phyloP scores from a whole-genome alignment of 1,140 invertebrate genomes.

The Aphelenchoides avenae region DNA sequence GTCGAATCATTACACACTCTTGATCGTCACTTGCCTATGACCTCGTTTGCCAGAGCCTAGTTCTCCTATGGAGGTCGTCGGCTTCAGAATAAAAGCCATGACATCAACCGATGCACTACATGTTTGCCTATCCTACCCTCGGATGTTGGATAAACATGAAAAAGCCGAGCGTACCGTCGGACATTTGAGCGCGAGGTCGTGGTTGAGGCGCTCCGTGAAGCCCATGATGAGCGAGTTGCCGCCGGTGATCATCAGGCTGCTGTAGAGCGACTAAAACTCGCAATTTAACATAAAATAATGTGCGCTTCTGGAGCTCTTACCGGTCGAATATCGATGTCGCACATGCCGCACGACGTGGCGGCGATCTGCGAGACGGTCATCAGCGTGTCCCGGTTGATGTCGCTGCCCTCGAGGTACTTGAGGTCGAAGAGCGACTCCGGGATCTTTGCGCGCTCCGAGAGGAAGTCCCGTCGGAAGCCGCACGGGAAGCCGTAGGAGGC shows the following conservation, averaged over 20 bases:
- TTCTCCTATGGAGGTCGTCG: too few species aligned
- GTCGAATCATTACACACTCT: too few species aligned
- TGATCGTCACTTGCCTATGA: too few species aligned
- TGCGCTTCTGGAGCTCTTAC: conserved; percentile 61
- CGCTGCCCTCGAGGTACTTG: conserved; percentile 62
- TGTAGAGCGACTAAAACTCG: conserved; percentile 69
- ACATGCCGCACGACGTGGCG: conserved; percentile 81
- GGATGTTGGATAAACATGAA: too few species aligned
- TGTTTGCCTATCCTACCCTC: too few species aligned
- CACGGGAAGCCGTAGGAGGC: conserved; percentile 88
- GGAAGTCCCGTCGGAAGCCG: conserved; percentile 75
- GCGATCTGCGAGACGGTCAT: conserved; percentile 76
- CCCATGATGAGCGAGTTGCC: conserved; percentile 80
- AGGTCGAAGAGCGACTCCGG: conserved; percentile 87
- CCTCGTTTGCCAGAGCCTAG: too few species aligned
- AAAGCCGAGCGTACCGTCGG: too few species aligned
- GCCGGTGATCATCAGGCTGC: conserved; percentile 81
- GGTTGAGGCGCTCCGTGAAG: conserved; percentile 78
- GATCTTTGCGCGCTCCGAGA: conserved; percentile 77
- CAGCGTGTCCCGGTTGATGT: conserved; percentile 61
- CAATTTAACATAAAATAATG: conserved; percentile 4
- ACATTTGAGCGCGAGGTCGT: conserved; percentile 79
- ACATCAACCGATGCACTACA: too few species aligned
- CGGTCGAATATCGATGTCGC: conserved; percentile 85
- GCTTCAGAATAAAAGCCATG: too few species aligned